Conservation (phyloP, 2,888 invertebrate genomes). For the Desoria tigrina region DNA sequence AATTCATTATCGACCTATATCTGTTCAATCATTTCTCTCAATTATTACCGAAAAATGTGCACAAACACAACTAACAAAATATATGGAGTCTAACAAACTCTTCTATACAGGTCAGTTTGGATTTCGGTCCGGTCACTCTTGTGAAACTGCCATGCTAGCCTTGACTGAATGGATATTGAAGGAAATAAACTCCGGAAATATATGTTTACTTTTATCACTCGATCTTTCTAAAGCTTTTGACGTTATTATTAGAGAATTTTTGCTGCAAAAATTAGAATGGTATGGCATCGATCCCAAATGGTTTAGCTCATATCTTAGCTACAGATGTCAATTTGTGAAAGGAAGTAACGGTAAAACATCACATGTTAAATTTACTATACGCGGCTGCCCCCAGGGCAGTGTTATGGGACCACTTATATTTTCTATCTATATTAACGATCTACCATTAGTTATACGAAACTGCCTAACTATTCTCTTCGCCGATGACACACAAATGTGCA, state of each 20-base stretch:
- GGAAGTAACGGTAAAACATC: conserved; percentile 8
- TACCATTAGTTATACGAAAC: conserved; percentile 22
- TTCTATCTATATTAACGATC: conserved; percentile 24
- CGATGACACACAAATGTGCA: conserved; percentile 25
- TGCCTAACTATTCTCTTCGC: conserved; percentile 24
- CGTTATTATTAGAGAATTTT: conserved; percentile 10
- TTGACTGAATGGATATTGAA: conserved; percentile 29
- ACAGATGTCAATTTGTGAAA: conserved; percentile 24
- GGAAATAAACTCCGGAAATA: conserved; percentile 18
- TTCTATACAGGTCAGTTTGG: conserved; percentile 29
- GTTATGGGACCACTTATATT: conserved; percentile 18
- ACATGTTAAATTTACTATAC: conserved; percentile 9
- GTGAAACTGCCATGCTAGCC: conserved; percentile 25
- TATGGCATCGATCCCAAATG: conserved; percentile 25
- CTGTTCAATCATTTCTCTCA: conserved; percentile 23
- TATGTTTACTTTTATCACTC: conserved; percentile 25
- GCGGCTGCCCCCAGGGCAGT: conserved; percentile 17
- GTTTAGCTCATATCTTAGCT: conserved; percentile 18
- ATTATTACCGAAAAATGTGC: conserved; percentile 29
- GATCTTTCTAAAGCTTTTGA: conserved; percentile 37
- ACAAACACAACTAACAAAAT: conserved; percentile 9
- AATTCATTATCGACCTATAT: conserved; percentile 26
- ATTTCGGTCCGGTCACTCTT: conserved; percentile 19
- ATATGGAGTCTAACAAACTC: conserved; percentile 24
- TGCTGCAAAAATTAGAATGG: conserved; percentile 25